Evolutionary conservation across 2,888 invertebrate species (phyloP), one percentile per base, ranked within the genome.

Genomic region (Hirtodrosophila alboralis): DNA sequence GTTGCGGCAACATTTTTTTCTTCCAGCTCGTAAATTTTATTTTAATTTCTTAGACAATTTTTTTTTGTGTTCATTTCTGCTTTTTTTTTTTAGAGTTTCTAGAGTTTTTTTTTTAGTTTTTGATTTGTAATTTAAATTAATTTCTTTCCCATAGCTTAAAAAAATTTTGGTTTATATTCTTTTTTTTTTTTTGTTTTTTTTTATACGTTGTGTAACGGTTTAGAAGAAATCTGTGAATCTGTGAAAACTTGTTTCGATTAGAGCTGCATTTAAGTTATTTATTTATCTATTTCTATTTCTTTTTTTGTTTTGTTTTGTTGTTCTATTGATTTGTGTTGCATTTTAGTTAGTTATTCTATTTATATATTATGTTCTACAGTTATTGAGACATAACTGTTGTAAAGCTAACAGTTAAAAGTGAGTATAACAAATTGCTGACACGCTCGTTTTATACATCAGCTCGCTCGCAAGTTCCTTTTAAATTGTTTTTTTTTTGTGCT

Each of bases 41-140:
- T 77, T 72, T 63, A 77, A 81, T 78, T 77, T 75, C 59, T 61
- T 57, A 49, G 49, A 54, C 60, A 62, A 60, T 72, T 72, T 63
- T 47, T 37, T 49, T 52, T 47, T 51, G 16, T 47, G 36, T 61
- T 57, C 48, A 31, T 52, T 40, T 40, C 33, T 40, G 12, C 16
- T 12, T 1, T 34, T 28, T 23, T 8, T 23, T 23, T 8, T 23
- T 23, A 23, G 8, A 23, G 8, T 53, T 43, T 43, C 3, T 5
- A 18, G 18, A 27, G 18, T n/a, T 27, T 41, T 40, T 51, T 4
- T 3, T 27, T 44, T 34, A 4, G 43, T 57, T 47, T 60, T 71
- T 48, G 47, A 66, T 71, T 62, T 59, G 62, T 67, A 53, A 59
- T 60, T 72, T 63, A 67, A 71, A 71, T 71, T 54, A 63, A 71